Conservation (phyloP, 1,140 invertebrate species). For the Thaumetopoea pityocampa region DNA sequence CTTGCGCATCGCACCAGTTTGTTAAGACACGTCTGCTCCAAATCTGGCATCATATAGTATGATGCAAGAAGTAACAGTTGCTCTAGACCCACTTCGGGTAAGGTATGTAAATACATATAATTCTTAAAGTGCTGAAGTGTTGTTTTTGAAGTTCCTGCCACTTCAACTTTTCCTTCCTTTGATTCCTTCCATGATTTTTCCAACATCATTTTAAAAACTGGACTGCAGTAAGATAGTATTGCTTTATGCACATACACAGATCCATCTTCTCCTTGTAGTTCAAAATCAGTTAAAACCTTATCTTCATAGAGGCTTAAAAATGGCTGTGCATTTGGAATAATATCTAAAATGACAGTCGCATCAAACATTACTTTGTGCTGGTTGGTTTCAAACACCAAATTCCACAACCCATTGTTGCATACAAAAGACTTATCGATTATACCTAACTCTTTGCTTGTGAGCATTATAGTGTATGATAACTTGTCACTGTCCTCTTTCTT, state of each 20-base stretch:
- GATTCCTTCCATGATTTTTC: conserved; percentile 29
- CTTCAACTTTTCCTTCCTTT: conserved; percentile 21
- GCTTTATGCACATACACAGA: conserved; percentile 27
- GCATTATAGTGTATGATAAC: conserved; percentile 21
- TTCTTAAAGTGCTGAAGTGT: conserved; percentile 30
- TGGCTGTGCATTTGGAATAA: conserved; percentile 16
- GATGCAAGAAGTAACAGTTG: conserved; percentile 28
- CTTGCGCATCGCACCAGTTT: conserved; percentile 19
- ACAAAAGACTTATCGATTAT: conserved; percentile 23
- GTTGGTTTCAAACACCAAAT: conserved; percentile 26
- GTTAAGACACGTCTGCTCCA: conserved; percentile 28
- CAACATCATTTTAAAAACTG: conserved; percentile 30
- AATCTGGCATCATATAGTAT: conserved; percentile 33
- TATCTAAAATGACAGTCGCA: conserved; percentile 17
- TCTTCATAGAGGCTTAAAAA: conserved; percentile 30
- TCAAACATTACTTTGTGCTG: conserved; percentile 23
- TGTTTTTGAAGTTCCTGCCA: conserved; percentile 20
- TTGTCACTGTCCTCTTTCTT: conserved; percentile 24
- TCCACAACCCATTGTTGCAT: conserved; percentile 29
- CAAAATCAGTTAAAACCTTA: conserved; percentile 29
- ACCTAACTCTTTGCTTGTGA: conserved; percentile 20
- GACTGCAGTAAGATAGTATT: conserved; percentile 28
- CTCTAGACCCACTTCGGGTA: conserved; percentile 26
- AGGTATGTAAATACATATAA: conserved; percentile 28
- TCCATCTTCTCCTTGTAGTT: conserved; percentile 30